Percentiles rank a stretch among this genome's conserved stretches.
Evolutionary conservation across 2,797 vertebrate species (phyloP).

Genomic region (Trichosurus vulpecula): DNA sequence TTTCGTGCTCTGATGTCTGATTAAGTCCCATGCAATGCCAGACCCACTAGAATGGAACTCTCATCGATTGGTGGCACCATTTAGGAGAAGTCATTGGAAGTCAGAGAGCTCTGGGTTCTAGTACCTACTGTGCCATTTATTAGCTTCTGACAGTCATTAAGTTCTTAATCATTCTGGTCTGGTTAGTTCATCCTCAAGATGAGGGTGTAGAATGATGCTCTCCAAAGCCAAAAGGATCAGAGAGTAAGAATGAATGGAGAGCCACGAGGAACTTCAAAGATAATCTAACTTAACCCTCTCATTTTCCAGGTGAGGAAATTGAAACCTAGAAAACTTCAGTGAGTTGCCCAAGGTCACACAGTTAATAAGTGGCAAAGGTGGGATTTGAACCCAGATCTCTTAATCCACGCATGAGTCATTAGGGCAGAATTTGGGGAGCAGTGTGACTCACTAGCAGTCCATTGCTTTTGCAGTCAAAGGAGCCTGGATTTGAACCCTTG

Average conservation of each 20-base stretch:
- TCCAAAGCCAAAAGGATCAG: background rate
- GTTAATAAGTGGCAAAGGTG: background rate
- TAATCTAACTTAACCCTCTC: background rate
- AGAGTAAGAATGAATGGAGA: background rate
- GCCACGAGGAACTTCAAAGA: background rate
- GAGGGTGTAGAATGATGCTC: background rate
- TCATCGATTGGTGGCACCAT: background rate
- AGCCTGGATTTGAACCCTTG: background rate
- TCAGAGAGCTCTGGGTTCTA: slow-evolving; percentile 61
- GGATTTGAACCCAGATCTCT: background rate
- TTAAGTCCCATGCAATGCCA: background rate
- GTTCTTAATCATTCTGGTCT: background rate
- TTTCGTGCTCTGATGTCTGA: background rate
- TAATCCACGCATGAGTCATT: background rate
- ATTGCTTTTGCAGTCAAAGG: background rate
- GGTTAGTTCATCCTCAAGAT: background rate
- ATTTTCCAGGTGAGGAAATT: background rate
- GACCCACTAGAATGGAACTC: background rate
- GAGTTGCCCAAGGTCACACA: background rate
- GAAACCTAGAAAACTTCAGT: background rate
- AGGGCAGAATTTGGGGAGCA: background rate
- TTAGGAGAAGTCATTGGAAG: slow-evolving; percentile 44
- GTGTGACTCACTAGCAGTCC: background rate
- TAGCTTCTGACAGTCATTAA: background rate
- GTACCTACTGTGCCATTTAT: slow-evolving; percentile 48